phyloP scores from a whole-genome alignment of 2,888 invertebrate species.

The Polietes domitor region DNA sequence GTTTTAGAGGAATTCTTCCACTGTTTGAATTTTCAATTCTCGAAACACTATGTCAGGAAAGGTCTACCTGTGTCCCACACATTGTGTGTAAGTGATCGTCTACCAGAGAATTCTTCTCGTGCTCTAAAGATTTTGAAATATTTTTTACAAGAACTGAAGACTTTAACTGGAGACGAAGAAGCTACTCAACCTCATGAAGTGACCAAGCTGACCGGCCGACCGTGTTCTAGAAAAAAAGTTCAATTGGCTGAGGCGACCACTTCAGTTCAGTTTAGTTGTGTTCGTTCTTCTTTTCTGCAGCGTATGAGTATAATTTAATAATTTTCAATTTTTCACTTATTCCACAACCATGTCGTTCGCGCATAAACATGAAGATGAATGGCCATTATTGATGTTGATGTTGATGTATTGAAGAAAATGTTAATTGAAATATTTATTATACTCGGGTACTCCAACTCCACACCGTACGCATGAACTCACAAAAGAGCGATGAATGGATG shows the following conservation, averaged over 20 bases:
- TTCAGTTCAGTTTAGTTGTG: constrained; percentile 6
- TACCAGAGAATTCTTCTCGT: too few species aligned
- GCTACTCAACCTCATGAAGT: neutral
- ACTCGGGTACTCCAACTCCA: neutral
- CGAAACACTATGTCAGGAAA: too few species aligned
- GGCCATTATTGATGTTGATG: constrained; percentile 11
- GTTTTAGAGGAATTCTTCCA: too few species aligned
- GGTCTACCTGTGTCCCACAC: neutral
- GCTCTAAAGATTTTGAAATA: neutral
- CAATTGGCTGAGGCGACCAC: constrained; percentile 6
- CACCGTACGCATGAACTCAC: neutral
- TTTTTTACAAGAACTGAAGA: neutral
- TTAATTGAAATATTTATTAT: constrained; percentile 62
- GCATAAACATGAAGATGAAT: constrained; percentile 9
- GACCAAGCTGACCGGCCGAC: neutral
- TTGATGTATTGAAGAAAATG: constrained; percentile 41
- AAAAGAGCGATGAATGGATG: neutral
- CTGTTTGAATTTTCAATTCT: too few species aligned
- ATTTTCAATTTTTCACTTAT: constrained; percentile 29
- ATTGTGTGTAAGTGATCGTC: neutral
- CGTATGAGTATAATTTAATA: constrained; percentile 37
- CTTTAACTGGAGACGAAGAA: neutral
- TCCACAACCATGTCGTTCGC: neutral
- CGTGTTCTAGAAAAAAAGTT: constrained; percentile 1
- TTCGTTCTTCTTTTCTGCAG: neutral